Percentiles rank a stretch among this genome's conserved stretches.
Conservation (phyloP, 2,113 vertebrate species). For the Crotalus tigris region DNA sequence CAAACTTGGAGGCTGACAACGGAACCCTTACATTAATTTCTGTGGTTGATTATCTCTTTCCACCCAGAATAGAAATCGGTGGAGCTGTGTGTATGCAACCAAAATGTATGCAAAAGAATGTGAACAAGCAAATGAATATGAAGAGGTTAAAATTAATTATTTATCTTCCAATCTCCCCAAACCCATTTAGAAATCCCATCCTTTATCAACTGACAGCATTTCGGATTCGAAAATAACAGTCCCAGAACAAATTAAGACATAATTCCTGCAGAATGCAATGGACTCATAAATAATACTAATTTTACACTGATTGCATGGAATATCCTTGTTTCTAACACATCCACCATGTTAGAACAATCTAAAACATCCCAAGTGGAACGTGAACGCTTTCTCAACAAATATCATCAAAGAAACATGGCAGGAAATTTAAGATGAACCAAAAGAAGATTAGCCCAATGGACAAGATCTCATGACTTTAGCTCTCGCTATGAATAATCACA, state of each 20-base stretch:
- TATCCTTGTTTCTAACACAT: not conserved
- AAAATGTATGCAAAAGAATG: not conserved
- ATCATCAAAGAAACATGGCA: not conserved
- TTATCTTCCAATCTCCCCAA: slow-evolving; percentile 1
- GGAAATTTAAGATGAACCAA: not conserved
- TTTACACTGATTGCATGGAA: not conserved
- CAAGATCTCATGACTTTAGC: not conserved
- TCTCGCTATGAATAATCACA: not conserved
- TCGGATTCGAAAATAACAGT: not conserved
- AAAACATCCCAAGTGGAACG: not conserved
- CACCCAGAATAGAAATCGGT: not conserved
- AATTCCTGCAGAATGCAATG: not conserved
- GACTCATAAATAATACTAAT: not conserved
- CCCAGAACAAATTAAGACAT: not conserved
- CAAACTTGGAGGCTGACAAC: not conserved
- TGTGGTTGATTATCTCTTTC: not conserved
- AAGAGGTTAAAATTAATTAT: slow-evolving; percentile 8
- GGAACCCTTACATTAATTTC: not conserved
- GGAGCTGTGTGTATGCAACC: not conserved
- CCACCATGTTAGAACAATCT: no score
- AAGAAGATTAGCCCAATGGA: not conserved
- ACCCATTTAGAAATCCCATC: not conserved
- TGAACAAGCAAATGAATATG: not conserved
- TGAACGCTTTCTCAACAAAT: no score
- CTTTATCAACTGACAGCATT: not conserved